Evolutionary conservation across 2,113 vertebrate species (phyloP).

Genomic region (Dolichotis patagonum): DNA sequence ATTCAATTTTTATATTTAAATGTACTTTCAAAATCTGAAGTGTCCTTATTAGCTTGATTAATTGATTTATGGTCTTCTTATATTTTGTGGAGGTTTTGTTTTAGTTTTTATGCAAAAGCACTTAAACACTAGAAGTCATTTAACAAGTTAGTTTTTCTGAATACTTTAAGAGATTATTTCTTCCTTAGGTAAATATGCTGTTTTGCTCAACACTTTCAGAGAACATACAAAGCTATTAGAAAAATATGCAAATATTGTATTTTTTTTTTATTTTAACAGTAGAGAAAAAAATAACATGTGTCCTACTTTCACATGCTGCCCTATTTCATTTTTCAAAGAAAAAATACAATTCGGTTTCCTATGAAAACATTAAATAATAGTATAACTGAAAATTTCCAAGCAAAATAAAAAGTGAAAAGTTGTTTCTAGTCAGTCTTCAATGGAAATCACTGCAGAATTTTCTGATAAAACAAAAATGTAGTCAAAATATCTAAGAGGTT

Average conservation of each 20-base stretch:
- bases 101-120: neutral
- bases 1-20: constrained; percentile 63
- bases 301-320: constrained; percentile 26
- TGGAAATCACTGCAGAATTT: constrained; percentile 20
- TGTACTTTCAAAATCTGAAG: neutral
- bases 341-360: neutral
- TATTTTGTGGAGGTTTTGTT: neutral
- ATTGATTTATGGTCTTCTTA: constrained; percentile 47
- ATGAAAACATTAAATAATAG: constrained; percentile 16
- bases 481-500: neutral
- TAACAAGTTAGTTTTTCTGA: constrained; percentile 59
- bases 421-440: neutral
- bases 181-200: constrained; percentile 62
- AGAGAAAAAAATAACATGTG: constrained; percentile 7
- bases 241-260: constrained; percentile 59
- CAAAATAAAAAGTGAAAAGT: neutral
- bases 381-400: constrained; percentile 1
- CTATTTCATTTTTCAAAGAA: constrained; percentile 37
- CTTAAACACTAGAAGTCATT: constrained; percentile 5
- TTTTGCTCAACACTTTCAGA: constrained; percentile 66
- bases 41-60: constrained; percentile 40
- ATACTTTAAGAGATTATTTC: constrained; percentile 73
- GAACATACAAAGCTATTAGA: constrained; percentile 44
- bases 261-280: constrained; percentile 33
- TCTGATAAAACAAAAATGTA: neutral